phyloP scores from a whole-genome alignment of 2,113 vertebrate species.

The Cyanoderma ruficeps region DNA sequence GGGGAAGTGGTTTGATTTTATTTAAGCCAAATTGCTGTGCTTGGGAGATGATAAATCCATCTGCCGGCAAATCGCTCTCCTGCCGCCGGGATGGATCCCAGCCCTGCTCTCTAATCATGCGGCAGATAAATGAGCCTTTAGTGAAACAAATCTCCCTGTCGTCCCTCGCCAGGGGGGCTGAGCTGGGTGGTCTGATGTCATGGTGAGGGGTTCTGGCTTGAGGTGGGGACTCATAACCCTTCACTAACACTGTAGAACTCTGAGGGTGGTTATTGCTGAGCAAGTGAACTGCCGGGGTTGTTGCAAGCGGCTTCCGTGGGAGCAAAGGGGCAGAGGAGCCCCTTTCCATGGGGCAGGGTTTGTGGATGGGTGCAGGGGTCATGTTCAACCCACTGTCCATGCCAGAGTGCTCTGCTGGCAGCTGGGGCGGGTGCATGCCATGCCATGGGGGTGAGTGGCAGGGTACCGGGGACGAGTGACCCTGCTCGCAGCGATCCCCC shows the following conservation, averaged over 20 bases:
- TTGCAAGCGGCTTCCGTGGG: accelerated
- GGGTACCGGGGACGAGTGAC: neutral
- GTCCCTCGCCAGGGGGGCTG: accelerated
- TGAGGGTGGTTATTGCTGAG: neutral
- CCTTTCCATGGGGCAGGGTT: neutral
- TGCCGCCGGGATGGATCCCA: neutral
- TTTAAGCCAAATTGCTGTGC: conserved; percentile 66
- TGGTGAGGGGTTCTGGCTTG: neutral
- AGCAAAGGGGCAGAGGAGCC: neutral
- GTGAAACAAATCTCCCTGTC: conserved; percentile 1
- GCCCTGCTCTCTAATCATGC: conserved; percentile 14
- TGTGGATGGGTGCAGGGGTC: neutral
- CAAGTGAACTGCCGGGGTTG: neutral
- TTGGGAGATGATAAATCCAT: conserved; percentile 66
- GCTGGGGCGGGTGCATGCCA: neutral
- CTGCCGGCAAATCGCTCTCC: conserved; percentile 46
- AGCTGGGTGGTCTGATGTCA: neutral
- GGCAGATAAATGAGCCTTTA: conserved; percentile 26
- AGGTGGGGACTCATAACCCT: neutral
- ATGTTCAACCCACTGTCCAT: neutral
- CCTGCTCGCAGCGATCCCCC: accelerated
- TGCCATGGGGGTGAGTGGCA: neutral
- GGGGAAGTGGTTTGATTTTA: conserved; percentile 65
- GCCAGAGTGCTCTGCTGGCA: neutral
- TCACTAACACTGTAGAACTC: neutral